A percentile compares a stretch with the other conserved stretches of the same genome.
These are phyloP conservation scores for Eumeta japonica DNA, from an alignment of 1,140 invertebrate genomes.

Conservation along the genomic window DNA sequence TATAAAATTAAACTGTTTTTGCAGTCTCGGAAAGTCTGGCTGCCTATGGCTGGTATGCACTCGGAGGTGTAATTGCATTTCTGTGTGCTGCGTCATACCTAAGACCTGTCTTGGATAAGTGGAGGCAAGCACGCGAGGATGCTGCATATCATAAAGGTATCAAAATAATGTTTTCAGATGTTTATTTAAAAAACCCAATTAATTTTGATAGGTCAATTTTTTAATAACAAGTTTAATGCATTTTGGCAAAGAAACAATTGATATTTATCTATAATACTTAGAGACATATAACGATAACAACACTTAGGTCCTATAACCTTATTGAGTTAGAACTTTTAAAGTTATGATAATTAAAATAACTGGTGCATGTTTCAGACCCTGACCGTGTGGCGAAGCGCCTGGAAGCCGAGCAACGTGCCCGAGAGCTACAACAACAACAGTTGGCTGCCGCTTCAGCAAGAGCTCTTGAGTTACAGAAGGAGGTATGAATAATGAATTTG, in stretches of 20 bases:
- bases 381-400: conserved; percentile 23
- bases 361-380: conserved; percentile 19
- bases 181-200: no score
- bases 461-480: conserved; percentile 21
- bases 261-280: neutral
- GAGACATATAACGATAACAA: neutral
- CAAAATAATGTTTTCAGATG: no score
- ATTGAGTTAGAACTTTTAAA: no score
- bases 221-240: no score
- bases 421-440: conserved; percentile 25
- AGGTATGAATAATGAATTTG: conserved; percentile 15
- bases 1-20: no score
- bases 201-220: no score
- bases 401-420: conserved; percentile 31
- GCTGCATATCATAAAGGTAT: conserved; percentile 37
- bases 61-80: conserved; percentile 8
- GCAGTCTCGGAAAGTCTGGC: conserved; percentile 27
- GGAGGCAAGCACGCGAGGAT: conserved; percentile 27
- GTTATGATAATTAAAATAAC: neutral
- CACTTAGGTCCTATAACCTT: neutral
- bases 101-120: conserved; percentile 11
- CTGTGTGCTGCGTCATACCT: conserved; percentile 16
- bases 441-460: conserved; percentile 23
- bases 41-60: conserved; percentile 27
- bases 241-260: no score